Base-by-base conservation (phyloP, 2,797 vertebrate species). In the Tapera naevia region DNA sequence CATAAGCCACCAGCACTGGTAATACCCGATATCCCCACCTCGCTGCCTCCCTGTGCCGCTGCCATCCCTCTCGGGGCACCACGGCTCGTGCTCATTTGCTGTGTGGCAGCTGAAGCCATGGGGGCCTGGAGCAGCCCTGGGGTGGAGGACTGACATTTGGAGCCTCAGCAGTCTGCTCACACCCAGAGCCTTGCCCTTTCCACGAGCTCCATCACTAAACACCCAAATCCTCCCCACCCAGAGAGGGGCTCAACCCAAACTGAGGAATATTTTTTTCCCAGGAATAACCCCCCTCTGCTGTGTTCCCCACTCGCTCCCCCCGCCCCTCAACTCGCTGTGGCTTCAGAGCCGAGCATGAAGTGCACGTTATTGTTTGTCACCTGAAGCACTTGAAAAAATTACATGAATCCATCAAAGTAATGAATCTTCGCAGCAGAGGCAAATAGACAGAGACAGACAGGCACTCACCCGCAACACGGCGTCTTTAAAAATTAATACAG, bases 381-480 rank as follows among this genome's bases (percentile, higher is more conserved):
- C 93, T 65, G 16, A 85, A 97, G 97, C 96, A 86, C 95, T 97
- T 94, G 94, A 85, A 96, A 97, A 96, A 97, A 97, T 97, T 96
- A 97, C 97, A 96, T 56, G 80, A 91, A 97, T 97, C 97, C 95
- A 96, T 97, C 97, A 97, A 97, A 97, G 93, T 96, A 97, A 97
- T 96, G 86, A 97, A 97, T 97, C 95, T 97, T 85, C 88, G 62
- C 87, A 93, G 94, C 83, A 86, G 95, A 87, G 83, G 92, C 91
- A 96, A 97, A 96, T 16, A 97, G 96, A 96, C 97, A 97, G 93
- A 97, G 95, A 96, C 87, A 93, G 95, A 92, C 94, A 94, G 91
- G 96, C 56, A 30, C 93, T 94, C 95, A 87, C 72, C 89, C 1
- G 22, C 86, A 93, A 96, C 71, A 61, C 76, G 92, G 73, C 61